phyloP scores from a whole-genome alignment of 2,113 vertebrate species.

The Toxotes jaculatrix region DNA sequence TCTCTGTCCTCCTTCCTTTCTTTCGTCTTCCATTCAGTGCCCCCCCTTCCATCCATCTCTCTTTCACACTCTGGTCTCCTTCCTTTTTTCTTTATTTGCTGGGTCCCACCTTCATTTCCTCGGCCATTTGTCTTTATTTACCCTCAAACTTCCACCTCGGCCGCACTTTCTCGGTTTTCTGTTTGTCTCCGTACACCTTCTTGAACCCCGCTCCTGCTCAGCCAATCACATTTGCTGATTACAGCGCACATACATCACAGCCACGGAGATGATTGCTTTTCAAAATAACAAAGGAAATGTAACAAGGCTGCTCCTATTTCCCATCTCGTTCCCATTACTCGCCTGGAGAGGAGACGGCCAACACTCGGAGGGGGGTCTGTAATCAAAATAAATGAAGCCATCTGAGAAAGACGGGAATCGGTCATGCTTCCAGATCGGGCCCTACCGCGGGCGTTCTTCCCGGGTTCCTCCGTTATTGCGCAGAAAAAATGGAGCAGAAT shows the following conservation, averaged over 20 bases:
- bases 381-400: constrained; percentile 65
- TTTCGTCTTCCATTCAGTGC: constrained; percentile 28
- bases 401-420: constrained; percentile 31
- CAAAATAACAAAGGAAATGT: constrained; percentile 52
- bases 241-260: constrained; percentile 15
- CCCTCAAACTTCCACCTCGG: constrained; percentile 16
- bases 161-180: background rate
- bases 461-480: background rate
- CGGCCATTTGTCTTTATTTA: constrained; percentile 1
- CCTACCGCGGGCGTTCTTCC: background rate
- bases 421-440: constrained; percentile 34
- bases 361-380: constrained; percentile 50
- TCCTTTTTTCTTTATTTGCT: constrained; percentile 3
- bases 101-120: constrained; percentile 34
- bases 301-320: constrained; percentile 30
- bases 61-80: constrained; percentile 1
- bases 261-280: constrained; percentile 44
- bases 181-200: background rate
- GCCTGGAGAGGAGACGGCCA: constrained; percentile 48
- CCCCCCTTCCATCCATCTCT: constrained; percentile 24
- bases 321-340: constrained; percentile 46
- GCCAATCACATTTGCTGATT: background rate
- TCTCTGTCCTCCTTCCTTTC: constrained; percentile 30
- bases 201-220: background rate
- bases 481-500: background rate